Conservation (phyloP, 2,888 invertebrate species). For the Perdita meconis region DNA sequence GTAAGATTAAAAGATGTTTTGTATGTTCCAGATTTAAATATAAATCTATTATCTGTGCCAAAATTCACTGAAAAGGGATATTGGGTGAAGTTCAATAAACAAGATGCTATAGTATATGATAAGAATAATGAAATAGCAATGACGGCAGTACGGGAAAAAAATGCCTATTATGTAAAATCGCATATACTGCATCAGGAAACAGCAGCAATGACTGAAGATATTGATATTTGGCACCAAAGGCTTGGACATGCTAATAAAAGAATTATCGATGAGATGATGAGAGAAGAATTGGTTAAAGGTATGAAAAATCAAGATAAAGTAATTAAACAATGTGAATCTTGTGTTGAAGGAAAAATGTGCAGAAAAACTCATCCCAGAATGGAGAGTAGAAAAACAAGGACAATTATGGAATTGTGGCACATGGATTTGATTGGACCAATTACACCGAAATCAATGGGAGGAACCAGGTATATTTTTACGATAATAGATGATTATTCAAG, state of each 20-base stretch:
- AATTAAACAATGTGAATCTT: conserved; percentile 5
- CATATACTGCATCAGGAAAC: neutral
- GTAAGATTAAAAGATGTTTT: neutral
- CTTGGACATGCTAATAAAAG: conserved; percentile 9
- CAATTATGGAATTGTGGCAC: conserved; percentile 3
- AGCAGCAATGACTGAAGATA: neutral
- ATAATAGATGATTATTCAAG: conserved; percentile 32
- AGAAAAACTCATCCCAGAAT: no score
- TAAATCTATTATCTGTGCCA: neutral
- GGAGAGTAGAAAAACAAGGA: neutral
- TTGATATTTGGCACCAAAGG: conserved; percentile 5
- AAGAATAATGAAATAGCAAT: neutral
- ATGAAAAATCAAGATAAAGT: neutral
- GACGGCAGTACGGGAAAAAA: neutral
- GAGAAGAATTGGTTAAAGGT: neutral
- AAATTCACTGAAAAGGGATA: conserved; percentile 2
- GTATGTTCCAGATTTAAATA: neutral
- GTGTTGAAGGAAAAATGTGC: conserved; percentile 1
- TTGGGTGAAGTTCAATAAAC: neutral
- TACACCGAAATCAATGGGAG: conserved; percentile 6
- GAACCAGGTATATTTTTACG: conserved; percentile 24
- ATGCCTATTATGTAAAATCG: conserved; percentile 1
- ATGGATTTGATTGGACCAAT: conserved; percentile 12
- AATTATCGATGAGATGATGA: neutral
- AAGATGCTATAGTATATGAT: neutral